phyloP scores from a whole-genome alignment of 1,140 invertebrate genomes.

The Proctacanthus coquilletti region DNA sequence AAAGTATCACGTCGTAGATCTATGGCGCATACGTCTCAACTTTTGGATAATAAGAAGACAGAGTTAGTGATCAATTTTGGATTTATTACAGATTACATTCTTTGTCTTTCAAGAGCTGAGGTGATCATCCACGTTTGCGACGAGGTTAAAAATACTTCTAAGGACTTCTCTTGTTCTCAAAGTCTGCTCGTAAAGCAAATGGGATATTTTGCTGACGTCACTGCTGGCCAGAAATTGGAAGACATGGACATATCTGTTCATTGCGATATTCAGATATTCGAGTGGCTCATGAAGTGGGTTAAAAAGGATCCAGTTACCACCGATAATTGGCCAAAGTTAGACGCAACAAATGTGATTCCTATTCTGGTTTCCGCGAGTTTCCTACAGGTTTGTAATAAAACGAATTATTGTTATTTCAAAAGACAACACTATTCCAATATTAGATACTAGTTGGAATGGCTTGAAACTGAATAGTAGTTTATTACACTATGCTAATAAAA shows the following conservation, averaged over 20 bases:
- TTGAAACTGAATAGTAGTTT: neutral
- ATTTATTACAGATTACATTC: no score
- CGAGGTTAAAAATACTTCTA: constrained; percentile 69
- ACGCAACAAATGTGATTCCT: constrained; percentile 73
- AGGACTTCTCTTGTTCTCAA: constrained; percentile 77
- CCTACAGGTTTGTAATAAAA: constrained; percentile 49
- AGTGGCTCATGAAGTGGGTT: constrained; percentile 94
- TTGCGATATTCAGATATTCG: constrained; percentile 84
- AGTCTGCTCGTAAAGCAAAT: constrained; percentile 75
- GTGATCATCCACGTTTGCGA: constrained; percentile 79
- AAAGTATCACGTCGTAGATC: no score
- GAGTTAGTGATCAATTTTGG: no score
- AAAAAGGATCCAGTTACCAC: constrained; percentile 50
- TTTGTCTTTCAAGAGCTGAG: constrained; percentile 43
- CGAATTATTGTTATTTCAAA: neutral
- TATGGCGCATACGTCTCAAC: no score
- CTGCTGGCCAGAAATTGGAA: constrained; percentile 68
- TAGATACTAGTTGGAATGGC: no score
- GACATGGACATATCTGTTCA: constrained; percentile 94
- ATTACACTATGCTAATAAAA: neutral
- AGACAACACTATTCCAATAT: no score
- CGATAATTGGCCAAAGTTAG: constrained; percentile 54
- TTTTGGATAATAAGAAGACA: no score
- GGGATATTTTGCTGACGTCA: constrained; percentile 86
- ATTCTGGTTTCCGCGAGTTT: constrained; percentile 88